Conservation (phyloP, 2,113 vertebrate species). For the Menura novaehollandiae region DNA sequence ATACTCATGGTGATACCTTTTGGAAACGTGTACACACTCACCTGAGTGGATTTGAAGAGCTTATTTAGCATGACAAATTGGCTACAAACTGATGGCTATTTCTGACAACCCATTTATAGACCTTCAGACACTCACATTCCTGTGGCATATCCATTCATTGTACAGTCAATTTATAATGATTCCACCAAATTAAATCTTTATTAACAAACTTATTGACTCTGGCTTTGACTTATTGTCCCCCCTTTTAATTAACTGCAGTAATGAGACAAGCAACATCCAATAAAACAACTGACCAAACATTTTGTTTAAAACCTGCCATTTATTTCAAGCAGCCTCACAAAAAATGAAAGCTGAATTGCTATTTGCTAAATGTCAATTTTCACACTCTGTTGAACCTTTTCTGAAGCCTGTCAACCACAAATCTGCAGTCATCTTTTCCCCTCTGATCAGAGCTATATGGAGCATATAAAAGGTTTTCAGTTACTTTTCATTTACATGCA, state of each 20-base stretch:
- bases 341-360: slow-evolving; percentile 9
- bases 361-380: slow-evolving; percentile 55
- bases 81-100: slow-evolving; percentile 33
- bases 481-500: slow-evolving; percentile 17
- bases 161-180: slow-evolving; percentile 48
- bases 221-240: not conserved
- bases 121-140: not conserved
- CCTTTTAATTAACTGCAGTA: slow-evolving; percentile 63
- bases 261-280: slow-evolving; percentile 39
- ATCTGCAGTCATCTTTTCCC: not conserved
- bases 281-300: not conserved
- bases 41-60: slow-evolving; percentile 38
- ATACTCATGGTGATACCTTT: not conserved
- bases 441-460: slow-evolving; percentile 15
- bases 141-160: slow-evolving; percentile 15
- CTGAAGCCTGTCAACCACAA: slow-evolving; percentile 38
- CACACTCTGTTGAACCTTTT: slow-evolving; percentile 53
- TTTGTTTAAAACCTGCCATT: slow-evolving; percentile 29
- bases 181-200: slow-evolving; percentile 42
- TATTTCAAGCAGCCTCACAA: not conserved
- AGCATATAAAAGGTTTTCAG: slow-evolving; percentile 2
- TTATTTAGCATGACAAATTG: slow-evolving; percentile 13
- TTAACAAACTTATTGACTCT: slow-evolving; percentile 47
- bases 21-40: not conserved
- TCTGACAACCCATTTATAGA: slow-evolving; percentile 21